These are phyloP conservation scores for Prunella fulvescens DNA, from an alignment of 2,113 vertebrate species.

Conservation along the genomic window DNA sequence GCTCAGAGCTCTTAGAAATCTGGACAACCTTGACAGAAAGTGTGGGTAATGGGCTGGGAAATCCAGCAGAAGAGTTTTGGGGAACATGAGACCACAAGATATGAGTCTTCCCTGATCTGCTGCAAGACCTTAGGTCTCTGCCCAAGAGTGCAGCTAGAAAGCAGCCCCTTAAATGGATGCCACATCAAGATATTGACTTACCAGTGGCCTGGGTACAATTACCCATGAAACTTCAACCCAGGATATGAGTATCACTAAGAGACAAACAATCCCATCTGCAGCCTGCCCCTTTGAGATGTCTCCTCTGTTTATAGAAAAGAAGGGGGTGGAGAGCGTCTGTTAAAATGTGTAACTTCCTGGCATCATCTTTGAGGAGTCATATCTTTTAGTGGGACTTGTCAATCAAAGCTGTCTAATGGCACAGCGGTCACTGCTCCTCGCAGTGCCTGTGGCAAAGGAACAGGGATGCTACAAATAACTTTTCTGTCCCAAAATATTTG, in stretches of 20 bases:
- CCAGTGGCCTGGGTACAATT: neutral
- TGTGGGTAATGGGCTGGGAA: neutral
- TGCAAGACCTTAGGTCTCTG: neutral
- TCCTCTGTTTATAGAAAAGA: constrained; percentile 50
- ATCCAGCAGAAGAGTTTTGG: neutral
- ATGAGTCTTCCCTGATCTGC: neutral
- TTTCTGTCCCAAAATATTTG: neutral
- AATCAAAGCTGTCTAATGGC: neutral
- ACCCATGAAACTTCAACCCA: neutral
- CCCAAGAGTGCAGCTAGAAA: neutral
- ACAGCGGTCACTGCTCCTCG: neutral
- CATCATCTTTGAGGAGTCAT: neutral
- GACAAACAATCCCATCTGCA: constrained; percentile 49
- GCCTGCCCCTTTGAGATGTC: neutral
- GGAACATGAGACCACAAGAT: neutral
- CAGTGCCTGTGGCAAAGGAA: neutral
- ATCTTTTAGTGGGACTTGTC: neutral
- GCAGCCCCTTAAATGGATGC: neutral
- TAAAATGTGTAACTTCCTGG: neutral
- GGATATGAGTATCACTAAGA: neutral
- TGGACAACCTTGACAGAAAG: constrained; percentile 7
- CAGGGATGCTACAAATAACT: neutral
- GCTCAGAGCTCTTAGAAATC: neutral
- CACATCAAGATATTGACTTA: constrained; percentile 29
- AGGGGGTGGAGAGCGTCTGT: constrained; percentile 11